phyloP scores from a whole-genome alignment of 92 coral and sea anemone genomes.

The Porites evermanni region DNA sequence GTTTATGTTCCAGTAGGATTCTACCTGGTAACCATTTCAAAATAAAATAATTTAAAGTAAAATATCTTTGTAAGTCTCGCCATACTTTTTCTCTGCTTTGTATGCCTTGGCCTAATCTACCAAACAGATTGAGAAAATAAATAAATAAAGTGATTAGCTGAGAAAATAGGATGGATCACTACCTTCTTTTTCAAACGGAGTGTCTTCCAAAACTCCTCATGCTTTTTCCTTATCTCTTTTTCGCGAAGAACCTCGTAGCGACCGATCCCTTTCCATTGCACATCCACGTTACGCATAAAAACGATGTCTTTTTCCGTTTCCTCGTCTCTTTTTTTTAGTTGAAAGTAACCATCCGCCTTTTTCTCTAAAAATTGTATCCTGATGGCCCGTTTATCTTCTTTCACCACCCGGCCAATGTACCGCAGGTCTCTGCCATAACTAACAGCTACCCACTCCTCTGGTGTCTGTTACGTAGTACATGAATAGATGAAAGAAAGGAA shows the following conservation, averaged over 20 bases:
- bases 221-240: neutral
- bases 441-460: neutral
- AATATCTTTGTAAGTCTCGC: too few relatives aligned
- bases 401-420: constrained; percentile 19
- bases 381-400: neutral
- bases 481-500: neutral
- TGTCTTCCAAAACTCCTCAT: constrained; percentile 11
- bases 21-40: too few relatives aligned
- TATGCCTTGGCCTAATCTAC: too few relatives aligned
- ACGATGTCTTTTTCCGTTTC: neutral
- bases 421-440: constrained; percentile 13
- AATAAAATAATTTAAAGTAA: too few relatives aligned
- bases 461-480: neutral
- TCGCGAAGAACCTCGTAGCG: neutral
- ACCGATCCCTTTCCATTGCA: neutral
- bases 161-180: neutral
- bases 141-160: too few relatives aligned
- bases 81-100: too few relatives aligned
- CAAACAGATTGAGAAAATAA: too few relatives aligned
- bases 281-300: constrained; percentile 2
- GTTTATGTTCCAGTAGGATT: too few relatives aligned
- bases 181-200: neutral
- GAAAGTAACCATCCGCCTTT: neutral
- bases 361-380: neutral
- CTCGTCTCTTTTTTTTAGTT: neutral